phyloP scores from a whole-genome alignment of 2,797 vertebrate genomes.

The Amphiprion clarkii region DNA sequence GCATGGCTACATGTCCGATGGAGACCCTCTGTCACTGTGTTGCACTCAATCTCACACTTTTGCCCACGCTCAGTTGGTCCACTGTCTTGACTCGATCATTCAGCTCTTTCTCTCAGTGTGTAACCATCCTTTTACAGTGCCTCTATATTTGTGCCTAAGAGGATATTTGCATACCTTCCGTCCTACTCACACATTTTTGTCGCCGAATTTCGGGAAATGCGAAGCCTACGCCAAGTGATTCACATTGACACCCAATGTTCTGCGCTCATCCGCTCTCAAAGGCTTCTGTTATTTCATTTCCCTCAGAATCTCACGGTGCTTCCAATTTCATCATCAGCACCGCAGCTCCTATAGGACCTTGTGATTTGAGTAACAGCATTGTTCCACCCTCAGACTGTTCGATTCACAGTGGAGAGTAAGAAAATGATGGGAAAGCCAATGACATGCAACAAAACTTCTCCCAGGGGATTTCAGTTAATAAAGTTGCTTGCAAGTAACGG shows the following conservation, averaged over 20 bases:
- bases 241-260: conserved; percentile 63
- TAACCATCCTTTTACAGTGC: conserved; percentile 49
- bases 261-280: conserved; percentile 48
- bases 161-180: conserved; percentile 79
- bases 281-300: conserved; percentile 37
- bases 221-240: conserved; percentile 63
- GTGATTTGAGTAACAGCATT: conserved; percentile 26
- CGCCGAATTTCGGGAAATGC: conserved; percentile 67
- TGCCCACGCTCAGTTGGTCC: conserved; percentile 61
- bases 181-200: conserved; percentile 74
- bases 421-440: conserved; percentile 5
- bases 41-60: conserved; percentile 64
- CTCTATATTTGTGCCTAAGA: conserved; percentile 65
- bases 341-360: conserved; percentile 8
- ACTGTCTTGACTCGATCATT: conserved; percentile 64
- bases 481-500: neutral
- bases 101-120: conserved; percentile 46
- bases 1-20: conserved; percentile 74
- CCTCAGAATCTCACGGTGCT: conserved; percentile 29
- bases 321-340: conserved; percentile 23
- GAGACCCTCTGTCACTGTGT: conserved; percentile 67
- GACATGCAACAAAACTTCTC: neutral
- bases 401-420: conserved; percentile 14
- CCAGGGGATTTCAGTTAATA: neutral
- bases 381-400: conserved; percentile 2